Evolutionary conservation across 2,113 vertebrate genomes (phyloP).

Genomic region (Charina bottae): DNA sequence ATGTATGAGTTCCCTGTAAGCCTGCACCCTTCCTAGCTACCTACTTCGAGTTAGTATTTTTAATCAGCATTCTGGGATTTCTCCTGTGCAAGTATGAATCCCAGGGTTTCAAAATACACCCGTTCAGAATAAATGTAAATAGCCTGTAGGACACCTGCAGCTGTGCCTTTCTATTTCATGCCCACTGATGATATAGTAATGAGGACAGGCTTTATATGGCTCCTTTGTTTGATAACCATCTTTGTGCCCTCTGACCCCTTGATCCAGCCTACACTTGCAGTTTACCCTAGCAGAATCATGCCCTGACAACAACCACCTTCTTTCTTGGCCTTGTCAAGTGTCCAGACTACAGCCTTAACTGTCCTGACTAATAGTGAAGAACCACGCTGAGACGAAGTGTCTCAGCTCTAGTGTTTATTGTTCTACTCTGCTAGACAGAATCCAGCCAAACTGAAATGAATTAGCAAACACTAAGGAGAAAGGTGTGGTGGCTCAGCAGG

Average conservation of each 20-base stretch:
- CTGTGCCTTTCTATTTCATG: not conserved
- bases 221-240: not conserved
- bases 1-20: not conserved
- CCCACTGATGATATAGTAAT: not conserved
- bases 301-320: too few species aligned
- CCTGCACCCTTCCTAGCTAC: not conserved
- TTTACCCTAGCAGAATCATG: too few species aligned
- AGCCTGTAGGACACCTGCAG: not conserved
- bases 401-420: too few species aligned
- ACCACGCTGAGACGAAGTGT: too few species aligned
- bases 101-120: not conserved
- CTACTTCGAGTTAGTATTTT: not conserved
- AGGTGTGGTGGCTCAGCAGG: too few species aligned
- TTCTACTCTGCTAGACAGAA: too few species aligned
- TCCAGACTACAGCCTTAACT: too few species aligned
- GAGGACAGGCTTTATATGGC: not conserved
- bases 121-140: not conserved
- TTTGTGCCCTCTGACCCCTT: not conserved
- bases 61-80: not conserved
- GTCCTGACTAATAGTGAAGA: too few species aligned
- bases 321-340: too few species aligned
- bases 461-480: too few species aligned
- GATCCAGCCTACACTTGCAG: not conserved
- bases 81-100: not conserved
- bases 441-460: too few species aligned